Evolutionary conservation across 2,797 vertebrate species (phyloP), one percentile per base, ranked within the genome.

Genomic region (Diceros bicornis): DNA sequence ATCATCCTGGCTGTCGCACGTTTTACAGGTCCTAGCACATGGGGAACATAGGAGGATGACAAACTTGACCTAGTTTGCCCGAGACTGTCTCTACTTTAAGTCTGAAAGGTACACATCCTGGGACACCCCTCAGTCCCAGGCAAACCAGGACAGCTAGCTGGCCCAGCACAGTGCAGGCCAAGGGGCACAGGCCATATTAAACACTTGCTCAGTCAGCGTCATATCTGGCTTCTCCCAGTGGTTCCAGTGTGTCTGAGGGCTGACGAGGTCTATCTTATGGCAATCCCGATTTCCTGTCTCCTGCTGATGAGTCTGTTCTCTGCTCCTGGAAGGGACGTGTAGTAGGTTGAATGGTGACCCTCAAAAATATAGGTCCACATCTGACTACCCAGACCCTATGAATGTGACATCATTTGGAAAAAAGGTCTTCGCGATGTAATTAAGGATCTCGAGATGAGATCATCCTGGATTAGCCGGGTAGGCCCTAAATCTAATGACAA

Each of bases 71-170:
- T 14, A 16, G 14, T 37, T 17, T 34, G 55, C 55, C 23, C 5
- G 23, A 55, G 52, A 27, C 1, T 27, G 23, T 8, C 34, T 21
- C 55, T 3, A 4, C 59, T 57, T 57, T 41, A 59, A 37, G 37
- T 59, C 77, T 27, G n/a, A 41, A 50, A 59, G 55, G 59, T 23
- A 17, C 7, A 79, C 23, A 52, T 52, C 50, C 50, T 52, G 50
- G 50, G 13, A 52, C 13, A 12, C 14, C 50, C 50, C 50, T 16
- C 32, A 2, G 1, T 3, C n/a, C 77, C 4, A 2, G 77, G 34
- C 34, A 41, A 71, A 14, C 1, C 84, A 21, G 50, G 6, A n/a
- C 0, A 1, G 0, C 0, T 41, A 88, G 87, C 59, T 0, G 0
- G 7, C 47, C 32, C n/a, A 9, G 84, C 5, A 9, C 61, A 78